phyloP scores from a whole-genome alignment of 2,113 vertebrate species.

The Ageneiosus marmoratus region DNA sequence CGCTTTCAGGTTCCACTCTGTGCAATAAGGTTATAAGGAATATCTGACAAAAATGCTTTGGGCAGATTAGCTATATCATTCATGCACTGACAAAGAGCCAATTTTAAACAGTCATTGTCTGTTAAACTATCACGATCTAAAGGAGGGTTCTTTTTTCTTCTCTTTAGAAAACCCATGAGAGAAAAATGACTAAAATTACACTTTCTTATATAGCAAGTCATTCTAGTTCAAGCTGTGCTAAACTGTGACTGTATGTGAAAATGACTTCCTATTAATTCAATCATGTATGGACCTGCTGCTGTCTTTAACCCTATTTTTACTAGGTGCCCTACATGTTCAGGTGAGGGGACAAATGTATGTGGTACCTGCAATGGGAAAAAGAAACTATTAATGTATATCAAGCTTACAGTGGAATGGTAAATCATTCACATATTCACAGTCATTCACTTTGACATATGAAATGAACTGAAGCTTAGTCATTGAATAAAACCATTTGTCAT shows the following conservation, averaged over 20 bases:
- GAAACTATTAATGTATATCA: constrained; percentile 66
- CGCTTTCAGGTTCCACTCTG: not conserved
- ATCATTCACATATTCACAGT: constrained; percentile 13
- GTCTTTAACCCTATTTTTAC: not conserved
- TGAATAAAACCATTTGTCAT: not conserved
- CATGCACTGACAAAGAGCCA: too few species aligned
- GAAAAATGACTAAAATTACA: not conserved
- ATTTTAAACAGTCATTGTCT: not conserved
- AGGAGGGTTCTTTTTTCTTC: not conserved
- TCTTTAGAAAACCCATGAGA: not conserved
- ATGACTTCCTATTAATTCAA: not conserved
- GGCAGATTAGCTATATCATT: not conserved
- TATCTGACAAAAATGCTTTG: too few species aligned
- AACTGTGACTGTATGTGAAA: not conserved
- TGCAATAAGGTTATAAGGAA: not conserved
- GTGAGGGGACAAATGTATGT: constrained; percentile 46
- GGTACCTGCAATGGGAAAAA: constrained; percentile 64
- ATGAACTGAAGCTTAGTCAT: not conserved
- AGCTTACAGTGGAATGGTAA: constrained; percentile 72
- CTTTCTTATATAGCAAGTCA: not conserved
- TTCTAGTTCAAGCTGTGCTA: not conserved
- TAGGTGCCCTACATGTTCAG: constrained; percentile 57
- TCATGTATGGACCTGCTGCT: not conserved
- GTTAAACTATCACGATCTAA: not conserved
- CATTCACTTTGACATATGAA: not conserved